Conservation (phyloP, 2,797 vertebrate genomes). For the Catostomus latipinnis region DNA sequence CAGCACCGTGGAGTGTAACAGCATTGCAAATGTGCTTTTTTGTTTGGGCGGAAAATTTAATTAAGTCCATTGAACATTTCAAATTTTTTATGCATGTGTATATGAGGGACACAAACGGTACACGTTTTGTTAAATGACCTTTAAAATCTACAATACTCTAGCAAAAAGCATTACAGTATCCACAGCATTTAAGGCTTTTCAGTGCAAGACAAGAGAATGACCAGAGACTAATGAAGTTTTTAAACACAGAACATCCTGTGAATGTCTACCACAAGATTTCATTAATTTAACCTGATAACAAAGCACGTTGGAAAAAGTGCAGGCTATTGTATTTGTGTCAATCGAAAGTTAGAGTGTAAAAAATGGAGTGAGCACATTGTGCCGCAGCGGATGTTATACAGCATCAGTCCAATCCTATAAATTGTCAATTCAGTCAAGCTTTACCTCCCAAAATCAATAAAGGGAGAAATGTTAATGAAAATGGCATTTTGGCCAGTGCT, state of each 20-base stretch:
- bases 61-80: too few species aligned
- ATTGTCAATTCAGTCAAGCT: constrained; percentile 52
- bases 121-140: too few species aligned
- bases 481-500: constrained; percentile 68
- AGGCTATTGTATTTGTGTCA: constrained; percentile 30
- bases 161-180: too few species aligned
- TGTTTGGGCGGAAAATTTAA: too few species aligned
- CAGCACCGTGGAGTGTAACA: too few species aligned
- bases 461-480: constrained; percentile 71
- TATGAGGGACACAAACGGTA: too few species aligned
- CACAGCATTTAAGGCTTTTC: not conserved
- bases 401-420: constrained; percentile 55
- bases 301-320: constrained; percentile 9
- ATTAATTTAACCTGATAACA: constrained; percentile 31
- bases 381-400: constrained; percentile 43
- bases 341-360: constrained; percentile 32
- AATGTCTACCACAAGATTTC: constrained; percentile 43
- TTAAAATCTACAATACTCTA: too few species aligned
- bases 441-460: constrained; percentile 59
- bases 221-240: not conserved
- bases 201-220: not conserved
- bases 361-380: not conserved
- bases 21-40: too few species aligned
- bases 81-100: too few species aligned
- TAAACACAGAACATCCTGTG: constrained; percentile 27